phyloP scores from a whole-genome alignment of 2,113 vertebrate species.

The Coptodon rendalli region DNA sequence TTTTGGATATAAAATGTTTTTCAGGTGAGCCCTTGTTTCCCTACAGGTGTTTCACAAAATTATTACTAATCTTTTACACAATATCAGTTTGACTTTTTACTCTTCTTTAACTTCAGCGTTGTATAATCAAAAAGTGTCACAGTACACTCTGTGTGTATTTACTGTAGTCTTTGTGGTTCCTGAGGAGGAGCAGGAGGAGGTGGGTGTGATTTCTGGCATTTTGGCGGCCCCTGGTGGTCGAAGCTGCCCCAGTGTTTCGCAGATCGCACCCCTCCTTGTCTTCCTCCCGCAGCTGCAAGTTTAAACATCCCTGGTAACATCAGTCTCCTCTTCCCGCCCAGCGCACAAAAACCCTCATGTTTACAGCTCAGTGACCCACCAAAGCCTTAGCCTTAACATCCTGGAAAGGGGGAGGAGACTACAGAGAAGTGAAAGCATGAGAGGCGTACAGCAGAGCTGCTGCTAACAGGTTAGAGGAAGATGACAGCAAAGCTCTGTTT shows the following conservation, averaged over 20 bases:
- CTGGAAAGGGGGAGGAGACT: background rate
- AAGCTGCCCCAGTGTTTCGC: accelerated
- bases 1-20: background rate
- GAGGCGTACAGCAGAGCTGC: background rate
- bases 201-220: background rate
- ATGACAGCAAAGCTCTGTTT: background rate
- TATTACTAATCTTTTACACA: too few relatives aligned
- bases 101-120: too few relatives aligned
- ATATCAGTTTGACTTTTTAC: too few relatives aligned
- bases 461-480: background rate
- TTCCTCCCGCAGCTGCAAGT: background rate
- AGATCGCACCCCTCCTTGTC: background rate
- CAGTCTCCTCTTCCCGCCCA: background rate
- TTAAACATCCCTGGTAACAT: background rate
- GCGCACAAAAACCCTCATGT: background rate
- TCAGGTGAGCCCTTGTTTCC: accelerated
- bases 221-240: constrained; percentile 3
- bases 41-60: background rate
- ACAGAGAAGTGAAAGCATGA: background rate
- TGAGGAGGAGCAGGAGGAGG: too few relatives aligned
- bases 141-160: background rate
- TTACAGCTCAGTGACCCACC: background rate
- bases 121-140: too few relatives aligned
- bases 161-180: background rate
- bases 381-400: background rate